Conservation (phyloP, 1,140 invertebrate species). For the Streblospio benedicti region DNA sequence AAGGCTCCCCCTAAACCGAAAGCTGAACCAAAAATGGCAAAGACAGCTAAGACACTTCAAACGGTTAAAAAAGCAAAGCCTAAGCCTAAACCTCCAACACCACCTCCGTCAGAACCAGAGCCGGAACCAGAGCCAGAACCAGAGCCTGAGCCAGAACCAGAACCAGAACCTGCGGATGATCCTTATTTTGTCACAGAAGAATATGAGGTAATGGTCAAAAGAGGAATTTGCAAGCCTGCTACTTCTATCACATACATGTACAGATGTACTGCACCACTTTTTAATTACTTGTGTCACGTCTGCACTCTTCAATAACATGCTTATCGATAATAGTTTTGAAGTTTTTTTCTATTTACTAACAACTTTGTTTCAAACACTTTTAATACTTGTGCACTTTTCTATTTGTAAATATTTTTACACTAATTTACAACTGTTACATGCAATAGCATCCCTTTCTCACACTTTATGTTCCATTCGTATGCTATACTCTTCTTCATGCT, state of each 20-base stretch:
- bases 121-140: constrained; percentile 21
- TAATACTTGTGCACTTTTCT: too few relatives aligned
- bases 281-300: neutral
- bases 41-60: neutral
- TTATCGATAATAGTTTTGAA: neutral
- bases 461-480: too few relatives aligned
- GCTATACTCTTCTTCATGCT: too few relatives aligned
- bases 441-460: too few relatives aligned
- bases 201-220: constrained; percentile 20
- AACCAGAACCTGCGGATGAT: constrained; percentile 28
- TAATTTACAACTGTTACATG: too few relatives aligned
- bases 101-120: constrained; percentile 10
- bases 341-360: neutral
- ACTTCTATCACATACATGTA: too few relatives aligned
- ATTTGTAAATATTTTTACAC: too few relatives aligned
- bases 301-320: neutral
- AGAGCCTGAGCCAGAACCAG: constrained; percentile 20
- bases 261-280: neutral
- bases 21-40: neutral
- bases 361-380: too few relatives aligned
- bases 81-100: constrained; percentile 3
- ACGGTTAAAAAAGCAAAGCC: constrained; percentile 4
- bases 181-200: constrained; percentile 45
- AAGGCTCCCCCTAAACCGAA: neutral
- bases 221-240: too few relatives aligned